Evolutionary conservation across 1,140 invertebrate species (phyloP).

Genomic region (Zaprionus taronus): DNA sequence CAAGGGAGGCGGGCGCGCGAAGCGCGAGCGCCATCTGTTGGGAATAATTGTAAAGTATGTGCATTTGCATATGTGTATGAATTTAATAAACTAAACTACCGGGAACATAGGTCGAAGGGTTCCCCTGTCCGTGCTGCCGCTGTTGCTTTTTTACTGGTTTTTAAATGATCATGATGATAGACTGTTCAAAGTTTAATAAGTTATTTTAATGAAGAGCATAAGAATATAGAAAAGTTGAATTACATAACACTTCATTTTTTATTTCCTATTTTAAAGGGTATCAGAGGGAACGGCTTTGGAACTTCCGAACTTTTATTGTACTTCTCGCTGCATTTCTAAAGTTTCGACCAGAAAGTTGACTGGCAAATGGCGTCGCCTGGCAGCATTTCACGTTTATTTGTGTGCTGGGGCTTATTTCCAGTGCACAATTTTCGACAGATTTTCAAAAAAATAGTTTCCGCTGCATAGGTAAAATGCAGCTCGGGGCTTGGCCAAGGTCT

Average conservation of each 20-base stretch:
- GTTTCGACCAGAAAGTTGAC: conserved; percentile 45
- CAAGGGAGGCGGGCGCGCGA: too few species aligned
- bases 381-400: conserved; percentile 60
- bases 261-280: neutral
- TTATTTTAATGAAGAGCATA: neutral
- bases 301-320: neutral
- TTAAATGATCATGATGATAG: neutral
- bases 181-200: neutral
- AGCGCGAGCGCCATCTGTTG: too few species aligned
- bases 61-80: too few species aligned
- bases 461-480: conserved; percentile 60
- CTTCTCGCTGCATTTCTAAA: conserved; percentile 30
- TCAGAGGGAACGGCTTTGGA: neutral
- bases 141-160: too few species aligned
- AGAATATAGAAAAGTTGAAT: neutral
- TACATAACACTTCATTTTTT: neutral
- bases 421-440: conserved; percentile 75
- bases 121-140: too few species aligned
- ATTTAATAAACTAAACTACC: too few species aligned
- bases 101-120: too few species aligned
- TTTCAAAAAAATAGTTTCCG: conserved; percentile 67
- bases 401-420: conserved; percentile 73
- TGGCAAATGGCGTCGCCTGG: conserved; percentile 55
- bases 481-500: conserved; percentile 21
- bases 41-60: too few species aligned